Conservation (phyloP, 2,888 invertebrate species). For the Palloptera scutellata region DNA sequence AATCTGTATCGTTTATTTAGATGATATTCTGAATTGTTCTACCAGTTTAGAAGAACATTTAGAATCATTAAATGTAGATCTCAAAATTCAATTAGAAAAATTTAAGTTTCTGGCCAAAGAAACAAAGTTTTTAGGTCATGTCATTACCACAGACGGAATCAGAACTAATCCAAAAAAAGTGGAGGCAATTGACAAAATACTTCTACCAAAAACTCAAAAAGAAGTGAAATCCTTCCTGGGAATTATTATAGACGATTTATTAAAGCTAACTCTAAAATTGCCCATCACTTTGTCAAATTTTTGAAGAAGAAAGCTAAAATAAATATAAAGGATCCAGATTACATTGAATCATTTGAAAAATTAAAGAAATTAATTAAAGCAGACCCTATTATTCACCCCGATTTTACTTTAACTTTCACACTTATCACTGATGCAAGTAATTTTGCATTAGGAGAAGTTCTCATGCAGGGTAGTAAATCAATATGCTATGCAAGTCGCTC, state of each 20-base stretch:
- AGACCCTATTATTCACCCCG: constrained; percentile 9
- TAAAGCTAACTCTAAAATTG: constrained; percentile 12
- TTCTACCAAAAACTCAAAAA: constrained; percentile 17
- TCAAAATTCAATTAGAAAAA: constrained; percentile 10
- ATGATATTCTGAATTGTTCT: constrained; percentile 48
- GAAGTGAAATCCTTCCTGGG: constrained; percentile 20
- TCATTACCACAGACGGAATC: neutral
- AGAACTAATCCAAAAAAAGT: constrained; percentile 18
- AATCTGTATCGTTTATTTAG: constrained; percentile 42
- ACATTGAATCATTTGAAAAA: constrained; percentile 6
- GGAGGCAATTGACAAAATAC: constrained; percentile 8
- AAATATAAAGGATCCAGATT: neutral
- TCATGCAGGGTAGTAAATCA: constrained; percentile 21
- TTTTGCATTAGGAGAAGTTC: constrained; percentile 26
- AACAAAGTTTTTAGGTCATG: neutral
- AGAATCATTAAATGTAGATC: too few species aligned
- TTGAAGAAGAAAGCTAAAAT: constrained; percentile 1
- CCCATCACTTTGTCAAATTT: neutral
- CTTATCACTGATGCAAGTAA: neutral
- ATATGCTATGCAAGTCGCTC: constrained; percentile 29
- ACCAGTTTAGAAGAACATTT: constrained; percentile 43
- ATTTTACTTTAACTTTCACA: constrained; percentile 6
- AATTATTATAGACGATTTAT: constrained; percentile 17
- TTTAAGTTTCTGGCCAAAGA: constrained; percentile 30
- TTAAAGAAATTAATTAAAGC: neutral